A percentile compares a stretch with the other conserved stretches of the same genome.
Conservation (phyloP, 2,797 vertebrate genomes). For the Manis javanica region DNA sequence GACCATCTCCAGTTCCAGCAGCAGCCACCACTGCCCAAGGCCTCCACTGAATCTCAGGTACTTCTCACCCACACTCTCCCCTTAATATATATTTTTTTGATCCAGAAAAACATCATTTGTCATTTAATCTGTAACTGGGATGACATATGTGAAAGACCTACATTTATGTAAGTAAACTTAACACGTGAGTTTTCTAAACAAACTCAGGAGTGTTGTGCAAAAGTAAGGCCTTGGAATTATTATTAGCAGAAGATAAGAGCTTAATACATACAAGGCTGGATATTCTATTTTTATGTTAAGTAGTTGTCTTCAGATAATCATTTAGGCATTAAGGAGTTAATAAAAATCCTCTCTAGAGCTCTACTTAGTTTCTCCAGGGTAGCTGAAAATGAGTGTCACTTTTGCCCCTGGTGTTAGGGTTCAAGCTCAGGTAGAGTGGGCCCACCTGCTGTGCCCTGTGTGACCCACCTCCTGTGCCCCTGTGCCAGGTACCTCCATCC, state of each 20-base stretch:
- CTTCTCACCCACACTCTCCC: background rate
- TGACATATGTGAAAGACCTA: background rate
- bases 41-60: no score
- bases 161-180: background rate
- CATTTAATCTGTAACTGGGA: background rate
- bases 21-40: background rate
- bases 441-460: background rate
- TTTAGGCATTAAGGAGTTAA: background rate
- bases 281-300: background rate
- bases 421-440: background rate
- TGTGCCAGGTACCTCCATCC: background rate
- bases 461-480: background rate
- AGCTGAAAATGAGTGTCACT: background rate
- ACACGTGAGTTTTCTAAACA: background rate
- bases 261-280: background rate
- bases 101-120: background rate
- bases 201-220: background rate
- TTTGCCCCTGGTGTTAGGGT: rapidly evolving
- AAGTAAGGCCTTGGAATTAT: background rate
- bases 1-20: background rate
- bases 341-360: background rate
- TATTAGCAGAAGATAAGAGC: background rate
- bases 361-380: background rate
- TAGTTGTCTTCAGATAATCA: background rate
- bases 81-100: background rate